A percentile compares a stretch with the other conserved stretches of the same genome.
phyloP scores from a whole-genome alignment of 2,113 vertebrate species.

The Dromiciops gliroides region DNA sequence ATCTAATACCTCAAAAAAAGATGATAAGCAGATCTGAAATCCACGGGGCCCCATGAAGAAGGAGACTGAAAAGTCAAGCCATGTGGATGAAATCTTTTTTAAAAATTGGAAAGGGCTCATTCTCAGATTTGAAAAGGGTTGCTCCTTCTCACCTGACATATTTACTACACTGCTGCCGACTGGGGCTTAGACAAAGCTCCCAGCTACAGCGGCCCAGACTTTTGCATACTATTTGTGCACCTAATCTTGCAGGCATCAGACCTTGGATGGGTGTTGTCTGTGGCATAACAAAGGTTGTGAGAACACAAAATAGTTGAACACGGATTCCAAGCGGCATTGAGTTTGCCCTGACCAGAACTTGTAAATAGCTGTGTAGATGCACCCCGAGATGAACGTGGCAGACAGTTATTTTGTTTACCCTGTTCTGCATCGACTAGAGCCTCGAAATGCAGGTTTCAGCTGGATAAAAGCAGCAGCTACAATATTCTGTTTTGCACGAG shows the following conservation, averaged over 20 bases:
- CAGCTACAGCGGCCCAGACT: conserved; percentile 74
- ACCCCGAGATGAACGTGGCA: conserved; percentile 44
- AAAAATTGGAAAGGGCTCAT: conserved; percentile 83
- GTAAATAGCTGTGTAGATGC: conserved; percentile 77
- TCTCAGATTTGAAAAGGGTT: conserved; percentile 77
- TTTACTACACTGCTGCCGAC: conserved; percentile 78
- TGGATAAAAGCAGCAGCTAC: conserved; percentile 62
- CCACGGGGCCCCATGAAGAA: conserved; percentile 81
- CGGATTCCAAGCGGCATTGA: conserved; percentile 85
- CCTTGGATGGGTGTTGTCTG: conserved; percentile 75
- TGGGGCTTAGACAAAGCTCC: conserved; percentile 79
- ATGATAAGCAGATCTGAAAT: conserved; percentile 72
- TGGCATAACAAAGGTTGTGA: conserved; percentile 80
- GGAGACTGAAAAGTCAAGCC: conserved; percentile 82
- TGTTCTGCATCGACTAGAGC: conserved; percentile 74
- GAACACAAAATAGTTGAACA: conserved; percentile 80
- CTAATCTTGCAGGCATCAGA: conserved; percentile 82
- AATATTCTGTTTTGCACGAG: conserved; percentile 67
- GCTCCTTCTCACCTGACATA: conserved; percentile 80
- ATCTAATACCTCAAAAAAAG: conserved; percentile 73
- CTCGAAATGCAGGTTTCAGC: conserved; percentile 70
- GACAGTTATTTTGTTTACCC: conserved; percentile 69
- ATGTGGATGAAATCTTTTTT: conserved; percentile 81
- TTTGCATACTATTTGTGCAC: conserved; percentile 79
- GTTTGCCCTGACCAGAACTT: conserved; percentile 82